A percentile compares a stretch with the other conserved stretches of the same genome.
Evolutionary conservation across 1,140 invertebrate genomes (phyloP).

Genomic region (Drosophila ananassae): DNA sequence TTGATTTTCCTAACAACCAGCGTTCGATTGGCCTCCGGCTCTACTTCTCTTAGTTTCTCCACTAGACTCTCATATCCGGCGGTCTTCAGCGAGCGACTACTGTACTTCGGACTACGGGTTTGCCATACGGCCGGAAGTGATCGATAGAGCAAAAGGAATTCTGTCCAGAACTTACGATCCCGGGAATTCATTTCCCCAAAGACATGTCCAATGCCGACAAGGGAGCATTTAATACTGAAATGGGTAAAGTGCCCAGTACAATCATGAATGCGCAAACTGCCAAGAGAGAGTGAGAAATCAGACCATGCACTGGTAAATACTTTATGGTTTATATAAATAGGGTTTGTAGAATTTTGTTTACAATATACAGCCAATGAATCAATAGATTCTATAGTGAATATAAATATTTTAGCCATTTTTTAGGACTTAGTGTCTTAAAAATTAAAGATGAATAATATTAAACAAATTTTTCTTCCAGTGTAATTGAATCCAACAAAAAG

Average conservation of each 20-base stretch:
- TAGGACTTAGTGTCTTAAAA: too few species aligned
- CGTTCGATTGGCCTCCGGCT: conserved; percentile 65
- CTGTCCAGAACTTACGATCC: conserved; percentile 62
- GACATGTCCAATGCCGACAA: neutral
- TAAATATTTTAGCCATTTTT: too few species aligned
- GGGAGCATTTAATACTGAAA: conserved; percentile 29
- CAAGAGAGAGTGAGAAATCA: conserved; percentile 2
- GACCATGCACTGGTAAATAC: conserved; percentile 2
- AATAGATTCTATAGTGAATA: too few species aligned
- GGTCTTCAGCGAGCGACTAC: conserved; percentile 46
- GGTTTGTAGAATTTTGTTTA: too few species aligned
- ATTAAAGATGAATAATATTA: neutral
- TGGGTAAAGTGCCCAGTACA: conserved; percentile 23
- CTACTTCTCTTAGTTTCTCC: conserved; percentile 65
- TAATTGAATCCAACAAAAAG: neutral
- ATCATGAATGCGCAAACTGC: conserved; percentile 63
- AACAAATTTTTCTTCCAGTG: neutral
- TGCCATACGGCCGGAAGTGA: conserved; percentile 75
- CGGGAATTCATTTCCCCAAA: conserved; percentile 39
- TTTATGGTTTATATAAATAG: too few species aligned
- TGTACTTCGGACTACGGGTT: conserved; percentile 69
- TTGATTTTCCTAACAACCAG: conserved; percentile 81
- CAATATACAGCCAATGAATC: too few species aligned
- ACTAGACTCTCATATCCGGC: conserved; percentile 68
- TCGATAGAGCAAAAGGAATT: conserved; percentile 77